Evolutionary conservation across 2,113 vertebrate species (phyloP).

Genomic region (Planiliza haematocheilus): DNA sequence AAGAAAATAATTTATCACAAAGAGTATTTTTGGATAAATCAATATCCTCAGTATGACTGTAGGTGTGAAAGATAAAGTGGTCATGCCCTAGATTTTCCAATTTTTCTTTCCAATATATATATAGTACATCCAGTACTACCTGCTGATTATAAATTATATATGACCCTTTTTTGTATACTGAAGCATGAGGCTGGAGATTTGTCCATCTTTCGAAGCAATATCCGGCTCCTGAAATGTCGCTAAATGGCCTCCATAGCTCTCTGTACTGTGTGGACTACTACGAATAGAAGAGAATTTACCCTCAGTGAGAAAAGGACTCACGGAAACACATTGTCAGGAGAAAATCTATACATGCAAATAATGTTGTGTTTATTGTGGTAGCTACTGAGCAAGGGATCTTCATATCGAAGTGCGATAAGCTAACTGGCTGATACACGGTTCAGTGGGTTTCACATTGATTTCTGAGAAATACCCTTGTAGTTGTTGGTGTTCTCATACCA

Average conservation of each 20-base stretch:
- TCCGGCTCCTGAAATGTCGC: not conserved
- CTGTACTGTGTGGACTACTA: slow-evolving; percentile 13
- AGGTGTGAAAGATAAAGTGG: not conserved
- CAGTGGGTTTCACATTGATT: slow-evolving; percentile 62
- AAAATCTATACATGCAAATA: slow-evolving; percentile 75
- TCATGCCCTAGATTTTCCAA: not conserved
- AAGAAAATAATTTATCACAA: slow-evolving; percentile 22
- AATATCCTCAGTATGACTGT: slow-evolving; percentile 1
- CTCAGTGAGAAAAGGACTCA: slow-evolving; percentile 32
- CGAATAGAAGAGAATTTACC: slow-evolving; percentile 33
- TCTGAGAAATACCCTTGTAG: slow-evolving; percentile 32
- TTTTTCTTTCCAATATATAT: not conserved
- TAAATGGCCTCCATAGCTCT: not conserved
- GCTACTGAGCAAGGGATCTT: slow-evolving; percentile 37
- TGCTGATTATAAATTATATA: not conserved
- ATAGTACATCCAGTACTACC: too few relatives aligned
- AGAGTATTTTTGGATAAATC: slow-evolving; percentile 5
- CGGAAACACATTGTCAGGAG: slow-evolving; percentile 10
- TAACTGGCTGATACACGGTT: slow-evolving; percentile 41
- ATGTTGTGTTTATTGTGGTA: slow-evolving; percentile 45
- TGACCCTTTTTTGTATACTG: slow-evolving; percentile 1
- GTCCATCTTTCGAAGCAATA: not conserved
- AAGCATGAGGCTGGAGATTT: not conserved
- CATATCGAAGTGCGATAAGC: slow-evolving; percentile 53
- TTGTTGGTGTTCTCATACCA: slow-evolving; percentile 31